phyloP scores from a whole-genome alignment of 2,113 vertebrate species.

The Peromyscus maniculatus region DNA sequence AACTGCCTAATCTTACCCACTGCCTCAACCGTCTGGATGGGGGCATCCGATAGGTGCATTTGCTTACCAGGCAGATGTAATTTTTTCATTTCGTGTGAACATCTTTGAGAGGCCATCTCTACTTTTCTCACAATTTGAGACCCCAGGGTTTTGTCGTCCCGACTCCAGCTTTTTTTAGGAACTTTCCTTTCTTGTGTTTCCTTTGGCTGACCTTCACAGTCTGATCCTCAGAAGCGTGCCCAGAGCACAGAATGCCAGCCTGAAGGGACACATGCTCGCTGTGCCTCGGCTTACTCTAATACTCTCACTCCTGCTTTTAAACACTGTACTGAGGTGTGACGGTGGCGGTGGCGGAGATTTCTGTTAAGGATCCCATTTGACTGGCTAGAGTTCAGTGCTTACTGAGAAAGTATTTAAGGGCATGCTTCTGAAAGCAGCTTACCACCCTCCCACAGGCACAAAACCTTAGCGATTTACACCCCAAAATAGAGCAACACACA shows the following conservation, averaged over 20 bases:
- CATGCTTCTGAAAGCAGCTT: conserved; percentile 41
- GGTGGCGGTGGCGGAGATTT: background rate
- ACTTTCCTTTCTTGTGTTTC: conserved; percentile 6
- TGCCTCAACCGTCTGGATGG: background rate
- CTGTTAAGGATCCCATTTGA: conserved; percentile 34
- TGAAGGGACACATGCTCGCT: background rate
- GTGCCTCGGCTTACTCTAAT: background rate
- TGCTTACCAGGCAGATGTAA: background rate
- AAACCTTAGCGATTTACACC: conserved; percentile 63
- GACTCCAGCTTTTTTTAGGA: background rate
- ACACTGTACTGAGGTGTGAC: background rate
- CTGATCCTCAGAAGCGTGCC: background rate
- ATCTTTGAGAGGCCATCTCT: conserved; percentile 40
- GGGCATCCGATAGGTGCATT: background rate
- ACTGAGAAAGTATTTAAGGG: conserved; percentile 34
- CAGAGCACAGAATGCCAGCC: background rate
- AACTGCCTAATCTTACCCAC: background rate
- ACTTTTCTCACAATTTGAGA: conserved; percentile 47
- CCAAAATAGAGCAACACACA: conserved; percentile 73
- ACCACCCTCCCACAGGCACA: conserved; percentile 55
- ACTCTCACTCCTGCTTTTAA: conserved; percentile 37
- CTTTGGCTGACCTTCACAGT: conserved; percentile 61
- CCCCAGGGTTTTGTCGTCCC: conserved; percentile 37
- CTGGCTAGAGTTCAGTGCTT: conserved; percentile 25
- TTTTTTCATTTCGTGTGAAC: background rate